Evolutionary conservation across 1,140 invertebrate genomes (phyloP).

Genomic region (Brachionus rotundiformis): DNA sequence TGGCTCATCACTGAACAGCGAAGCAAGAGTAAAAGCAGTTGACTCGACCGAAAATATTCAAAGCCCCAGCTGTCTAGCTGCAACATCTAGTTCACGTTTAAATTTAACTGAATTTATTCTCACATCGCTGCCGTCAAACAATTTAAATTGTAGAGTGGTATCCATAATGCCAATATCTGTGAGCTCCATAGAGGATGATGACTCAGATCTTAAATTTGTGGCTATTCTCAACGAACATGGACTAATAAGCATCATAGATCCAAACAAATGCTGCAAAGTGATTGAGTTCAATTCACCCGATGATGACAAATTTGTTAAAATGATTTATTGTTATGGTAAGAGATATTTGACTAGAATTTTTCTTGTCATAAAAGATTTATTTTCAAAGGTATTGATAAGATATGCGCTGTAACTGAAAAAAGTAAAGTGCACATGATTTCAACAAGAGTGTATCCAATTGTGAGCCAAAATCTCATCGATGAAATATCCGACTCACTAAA

Average conservation of each 20-base stretch:
- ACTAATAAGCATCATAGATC: constrained; percentile 8
- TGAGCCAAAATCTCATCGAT: constrained; percentile 5
- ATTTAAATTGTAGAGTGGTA: background rate
- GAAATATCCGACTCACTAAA: constrained; percentile 15
- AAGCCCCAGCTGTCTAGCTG: constrained; percentile 8
- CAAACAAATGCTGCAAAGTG: constrained; percentile 26
- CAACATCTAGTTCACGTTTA: constrained; percentile 42
- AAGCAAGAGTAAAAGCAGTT: constrained; percentile 14
- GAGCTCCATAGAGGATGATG: background rate
- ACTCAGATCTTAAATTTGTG: constrained; percentile 37
- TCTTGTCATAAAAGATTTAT: background rate
- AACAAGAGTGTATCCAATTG: constrained; percentile 11
- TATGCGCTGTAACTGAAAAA: background rate
- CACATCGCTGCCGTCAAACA: background rate
- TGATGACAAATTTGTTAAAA: constrained; percentile 17
- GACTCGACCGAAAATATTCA: background rate
- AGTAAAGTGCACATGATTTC: constrained; percentile 29
- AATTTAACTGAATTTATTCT: constrained; percentile 43
- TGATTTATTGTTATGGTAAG: constrained; percentile 42
- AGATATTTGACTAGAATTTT: no score
- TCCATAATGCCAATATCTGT: constrained; percentile 36
- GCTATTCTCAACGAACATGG: constrained; percentile 8
- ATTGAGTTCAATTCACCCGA: background rate
- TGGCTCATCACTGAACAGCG: background rate
- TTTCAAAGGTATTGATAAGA: constrained; percentile 15